phyloP scores from a whole-genome alignment of 2,113 vertebrate genomes.

The Sula dactylatra region DNA sequence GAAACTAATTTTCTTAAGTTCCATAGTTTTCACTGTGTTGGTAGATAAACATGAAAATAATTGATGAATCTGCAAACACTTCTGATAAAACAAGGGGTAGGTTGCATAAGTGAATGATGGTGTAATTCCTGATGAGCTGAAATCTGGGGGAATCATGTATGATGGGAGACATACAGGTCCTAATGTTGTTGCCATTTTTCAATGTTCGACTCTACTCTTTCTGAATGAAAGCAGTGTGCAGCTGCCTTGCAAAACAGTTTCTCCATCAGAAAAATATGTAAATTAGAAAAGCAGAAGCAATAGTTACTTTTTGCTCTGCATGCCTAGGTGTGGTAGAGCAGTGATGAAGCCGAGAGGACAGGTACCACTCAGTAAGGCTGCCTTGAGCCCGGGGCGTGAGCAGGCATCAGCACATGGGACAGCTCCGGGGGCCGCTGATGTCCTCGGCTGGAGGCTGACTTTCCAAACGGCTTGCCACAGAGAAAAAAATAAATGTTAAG shows the following conservation, averaged over 20 bases:
- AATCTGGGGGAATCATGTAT: background rate
- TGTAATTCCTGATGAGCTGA: background rate
- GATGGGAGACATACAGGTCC: background rate
- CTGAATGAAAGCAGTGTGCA: background rate
- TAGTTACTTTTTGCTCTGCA: background rate
- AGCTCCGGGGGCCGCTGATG: background rate
- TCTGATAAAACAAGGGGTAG: background rate
- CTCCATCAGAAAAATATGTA: background rate
- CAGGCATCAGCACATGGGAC: background rate
- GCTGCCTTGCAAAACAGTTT: background rate
- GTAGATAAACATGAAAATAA: background rate
- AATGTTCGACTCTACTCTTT: background rate
- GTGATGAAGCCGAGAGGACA: background rate
- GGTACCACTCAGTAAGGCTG: background rate
- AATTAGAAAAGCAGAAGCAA: background rate
- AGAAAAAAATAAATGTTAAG: background rate
- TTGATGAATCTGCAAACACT: background rate
- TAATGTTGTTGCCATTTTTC: background rate
- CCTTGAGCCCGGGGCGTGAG: rapidly evolving
- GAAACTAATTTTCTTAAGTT: background rate
- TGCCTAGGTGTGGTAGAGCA: background rate
- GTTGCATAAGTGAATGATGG: background rate
- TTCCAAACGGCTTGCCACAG: background rate
- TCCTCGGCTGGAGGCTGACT: background rate
- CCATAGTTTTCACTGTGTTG: background rate